Conservation (phyloP, 2,888 invertebrate species). For the Pecten maximus region DNA sequence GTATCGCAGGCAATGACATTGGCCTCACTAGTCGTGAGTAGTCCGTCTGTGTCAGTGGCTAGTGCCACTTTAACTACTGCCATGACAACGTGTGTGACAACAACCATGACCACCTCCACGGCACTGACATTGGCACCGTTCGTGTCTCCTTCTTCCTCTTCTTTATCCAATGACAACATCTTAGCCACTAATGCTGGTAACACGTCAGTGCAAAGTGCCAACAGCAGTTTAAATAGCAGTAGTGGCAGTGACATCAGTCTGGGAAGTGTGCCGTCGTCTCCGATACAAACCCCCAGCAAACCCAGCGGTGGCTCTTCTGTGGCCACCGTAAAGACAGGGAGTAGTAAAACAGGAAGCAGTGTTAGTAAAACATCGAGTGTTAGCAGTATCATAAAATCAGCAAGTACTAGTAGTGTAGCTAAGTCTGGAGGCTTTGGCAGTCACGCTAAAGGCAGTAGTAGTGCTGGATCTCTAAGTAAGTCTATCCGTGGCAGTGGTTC, state of each 20-base stretch:
- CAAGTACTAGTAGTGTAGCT: constrained; percentile 45
- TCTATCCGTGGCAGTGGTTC: constrained; percentile 37
- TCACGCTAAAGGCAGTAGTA: constrained; percentile 37
- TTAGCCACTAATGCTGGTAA: constrained; percentile 42
- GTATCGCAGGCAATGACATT: constrained; percentile 43
- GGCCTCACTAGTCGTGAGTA: constrained; percentile 36
- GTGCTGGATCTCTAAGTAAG: constrained; percentile 16
- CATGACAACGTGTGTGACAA: constrained; percentile 61
- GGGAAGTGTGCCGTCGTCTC: constrained; percentile 21
- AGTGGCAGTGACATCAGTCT: constrained; percentile 39
- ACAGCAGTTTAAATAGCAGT: constrained; percentile 36
- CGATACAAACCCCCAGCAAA: not conserved
- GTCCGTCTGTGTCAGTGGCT: constrained; percentile 64
- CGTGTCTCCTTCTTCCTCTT: constrained; percentile 57
- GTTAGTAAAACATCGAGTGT: constrained; percentile 49
- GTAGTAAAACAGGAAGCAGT: constrained; percentile 22
- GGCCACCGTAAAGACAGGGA: not conserved
- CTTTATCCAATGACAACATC: constrained; percentile 23
- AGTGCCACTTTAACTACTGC: constrained; percentile 64
- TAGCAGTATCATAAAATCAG: constrained; percentile 45
- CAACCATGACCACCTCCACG: constrained; percentile 54
- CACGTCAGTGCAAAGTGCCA: constrained; percentile 45
- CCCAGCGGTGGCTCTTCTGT: not conserved
- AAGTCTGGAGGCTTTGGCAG: constrained; percentile 45
- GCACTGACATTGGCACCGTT: constrained; percentile 61